These are phyloP conservation scores for Panzeria rudis DNA, from an alignment of 2,888 invertebrate species.

Conservation along the genomic window DNA sequence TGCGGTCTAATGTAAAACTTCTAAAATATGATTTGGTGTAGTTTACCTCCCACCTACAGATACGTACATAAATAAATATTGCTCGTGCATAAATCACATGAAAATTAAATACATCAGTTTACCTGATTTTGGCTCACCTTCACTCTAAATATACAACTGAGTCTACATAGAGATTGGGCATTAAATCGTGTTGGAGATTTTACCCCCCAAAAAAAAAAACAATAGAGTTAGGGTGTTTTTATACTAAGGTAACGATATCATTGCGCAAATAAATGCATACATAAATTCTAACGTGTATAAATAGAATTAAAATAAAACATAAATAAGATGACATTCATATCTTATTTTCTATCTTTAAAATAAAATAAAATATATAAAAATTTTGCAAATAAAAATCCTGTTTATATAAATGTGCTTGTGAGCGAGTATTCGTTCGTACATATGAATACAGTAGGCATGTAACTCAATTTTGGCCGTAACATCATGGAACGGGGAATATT, in stretches of 20 bases:
- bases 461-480: too few species aligned
- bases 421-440: too few species aligned
- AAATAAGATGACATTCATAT: conserved; percentile 46
- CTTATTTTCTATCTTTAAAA: conserved; percentile 43
- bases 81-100: not conserved
- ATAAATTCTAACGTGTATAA: not conserved
- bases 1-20: too few species aligned
- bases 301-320: conserved; percentile 39
- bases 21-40: too few species aligned
- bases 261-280: not conserved
- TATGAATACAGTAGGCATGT: too few species aligned
- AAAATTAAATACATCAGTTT: not conserved
- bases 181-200: conserved; percentile 17
- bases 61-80: not conserved
- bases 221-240: too few species aligned
- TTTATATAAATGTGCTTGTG: not conserved
- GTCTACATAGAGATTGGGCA: not conserved
- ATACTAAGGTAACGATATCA: too few species aligned
- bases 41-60: too few species aligned
- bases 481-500: too few species aligned
- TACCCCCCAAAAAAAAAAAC: too few species aligned
- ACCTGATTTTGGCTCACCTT: not conserved
- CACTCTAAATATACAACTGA: too few species aligned
- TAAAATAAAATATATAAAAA: conserved; percentile 34
- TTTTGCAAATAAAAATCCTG: conserved; percentile 26